Evolutionary conservation across 1,140 invertebrate species (phyloP).

Genomic region (Lordiphosa collinella): DNA sequence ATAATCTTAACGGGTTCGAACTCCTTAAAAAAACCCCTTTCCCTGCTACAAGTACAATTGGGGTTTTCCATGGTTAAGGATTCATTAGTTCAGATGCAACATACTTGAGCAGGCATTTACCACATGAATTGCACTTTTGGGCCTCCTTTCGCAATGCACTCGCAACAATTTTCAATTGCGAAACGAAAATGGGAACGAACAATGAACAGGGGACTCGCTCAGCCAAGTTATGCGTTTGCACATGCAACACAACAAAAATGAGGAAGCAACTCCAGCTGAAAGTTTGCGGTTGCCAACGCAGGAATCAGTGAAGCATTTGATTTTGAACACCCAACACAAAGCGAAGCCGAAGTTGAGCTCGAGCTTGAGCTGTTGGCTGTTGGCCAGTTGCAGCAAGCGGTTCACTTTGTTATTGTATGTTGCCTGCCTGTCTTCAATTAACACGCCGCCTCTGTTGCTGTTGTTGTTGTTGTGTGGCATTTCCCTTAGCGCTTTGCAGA

Average conservation of each 20-base stretch:
- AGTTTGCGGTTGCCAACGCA: conserved; percentile 24
- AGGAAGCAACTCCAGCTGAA: conserved; percentile 57
- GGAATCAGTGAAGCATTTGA: conserved; percentile 69
- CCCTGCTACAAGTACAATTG: too few relatives aligned
- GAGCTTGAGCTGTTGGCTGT: conserved; percentile 16
- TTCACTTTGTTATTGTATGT: conserved; percentile 11
- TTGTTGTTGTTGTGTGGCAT: conserved; percentile 62
- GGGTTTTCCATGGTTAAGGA: too few relatives aligned
- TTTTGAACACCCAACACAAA: conserved; percentile 45
- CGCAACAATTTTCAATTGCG: too few relatives aligned
- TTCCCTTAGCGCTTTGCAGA: conserved; percentile 61
- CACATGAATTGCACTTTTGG: too few relatives aligned
- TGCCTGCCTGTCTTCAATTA: conserved; percentile 70
- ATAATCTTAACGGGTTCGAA: too few relatives aligned
- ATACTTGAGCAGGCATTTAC: too few relatives aligned
- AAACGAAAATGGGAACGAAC: too few relatives aligned
- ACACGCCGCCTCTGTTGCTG: conserved; percentile 61
- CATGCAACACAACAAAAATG: conserved; percentile 55
- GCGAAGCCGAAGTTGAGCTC: conserved; percentile 7
- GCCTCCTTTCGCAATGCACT: too few relatives aligned
- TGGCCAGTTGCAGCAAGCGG: conserved; percentile 25
- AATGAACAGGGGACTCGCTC: neutral
- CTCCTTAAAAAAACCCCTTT: too few relatives aligned
- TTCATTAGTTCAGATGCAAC: too few relatives aligned
- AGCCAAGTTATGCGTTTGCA: conserved; percentile 52